Conservation (phyloP, 1,140 invertebrate species). For the Forficula auricularia region DNA sequence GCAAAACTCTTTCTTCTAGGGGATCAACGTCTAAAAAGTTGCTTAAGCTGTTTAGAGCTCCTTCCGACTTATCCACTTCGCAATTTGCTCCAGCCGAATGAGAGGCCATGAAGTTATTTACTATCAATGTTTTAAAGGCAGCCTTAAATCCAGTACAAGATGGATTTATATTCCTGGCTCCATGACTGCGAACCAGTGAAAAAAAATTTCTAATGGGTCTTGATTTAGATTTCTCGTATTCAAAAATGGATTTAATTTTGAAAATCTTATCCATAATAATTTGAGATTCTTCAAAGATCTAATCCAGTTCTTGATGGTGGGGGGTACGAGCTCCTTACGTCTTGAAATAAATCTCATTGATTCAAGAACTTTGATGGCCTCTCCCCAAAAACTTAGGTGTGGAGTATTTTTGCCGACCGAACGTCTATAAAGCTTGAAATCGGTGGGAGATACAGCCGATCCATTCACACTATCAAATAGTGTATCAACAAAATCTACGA, state of each 20-base stretch:
- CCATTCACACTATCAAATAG: background rate
- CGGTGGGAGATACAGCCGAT: background rate
- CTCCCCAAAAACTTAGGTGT: background rate
- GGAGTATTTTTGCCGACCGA: background rate
- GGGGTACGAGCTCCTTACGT: background rate
- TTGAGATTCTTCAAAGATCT: background rate
- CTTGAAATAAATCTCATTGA: slow-evolving; percentile 1
- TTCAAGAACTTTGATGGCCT: background rate
- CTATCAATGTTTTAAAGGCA: no score
- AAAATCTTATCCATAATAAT: background rate
- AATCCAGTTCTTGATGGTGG: background rate
- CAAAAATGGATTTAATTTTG: background rate
- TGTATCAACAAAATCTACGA: background rate
- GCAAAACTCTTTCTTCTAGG: no score
- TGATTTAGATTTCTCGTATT: background rate
- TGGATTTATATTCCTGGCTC: no score
- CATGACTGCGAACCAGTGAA: background rate
- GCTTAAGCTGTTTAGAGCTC: no score
- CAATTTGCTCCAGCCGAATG: no score
- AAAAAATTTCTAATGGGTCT: slow-evolving; percentile 2
- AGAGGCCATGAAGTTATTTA: no score
- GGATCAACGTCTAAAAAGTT: background rate
- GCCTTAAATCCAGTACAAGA: no score
- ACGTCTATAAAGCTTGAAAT: background rate
- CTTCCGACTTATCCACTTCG: no score